Conservation (phyloP, 2,113 vertebrate species). For the Corapipo altera region DNA sequence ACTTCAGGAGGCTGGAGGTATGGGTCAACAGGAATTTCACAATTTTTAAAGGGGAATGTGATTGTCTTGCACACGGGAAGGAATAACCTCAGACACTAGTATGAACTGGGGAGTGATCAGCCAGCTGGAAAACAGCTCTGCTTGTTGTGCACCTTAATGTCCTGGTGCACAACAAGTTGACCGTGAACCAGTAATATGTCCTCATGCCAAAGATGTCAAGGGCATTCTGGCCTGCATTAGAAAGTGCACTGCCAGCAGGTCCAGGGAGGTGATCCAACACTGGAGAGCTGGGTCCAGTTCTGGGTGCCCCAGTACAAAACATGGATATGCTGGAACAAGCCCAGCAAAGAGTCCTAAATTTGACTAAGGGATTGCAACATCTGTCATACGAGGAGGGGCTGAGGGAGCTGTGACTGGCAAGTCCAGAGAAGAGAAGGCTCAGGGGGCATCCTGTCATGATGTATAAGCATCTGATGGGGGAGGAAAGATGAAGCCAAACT, state of each 20-base stretch:
- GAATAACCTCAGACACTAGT: background rate
- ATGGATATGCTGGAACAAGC: background rate
- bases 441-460: background rate
- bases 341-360: background rate
- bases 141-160: background rate
- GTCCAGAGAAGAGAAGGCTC: background rate
- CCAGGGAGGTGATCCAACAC: background rate
- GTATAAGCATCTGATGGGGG: background rate
- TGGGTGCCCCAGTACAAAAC: background rate
- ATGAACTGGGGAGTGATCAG: rapidly evolving
- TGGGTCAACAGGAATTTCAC: background rate
- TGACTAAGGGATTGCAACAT: background rate
- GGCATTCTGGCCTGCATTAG: background rate
- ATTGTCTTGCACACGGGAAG: background rate
- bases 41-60: background rate
- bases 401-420: background rate
- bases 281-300: background rate
- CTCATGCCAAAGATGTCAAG: background rate
- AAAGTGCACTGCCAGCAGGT: background rate
- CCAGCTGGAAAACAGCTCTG: background rate
- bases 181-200: background rate
- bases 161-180: background rate
- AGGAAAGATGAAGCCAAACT: background rate
- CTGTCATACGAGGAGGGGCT: background rate
- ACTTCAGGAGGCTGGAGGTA: background rate